Evolutionary conservation across 2,888 invertebrate species (phyloP), one percentile per base, ranked within the genome.

Genomic region (Callyntrura sp.): DNA sequence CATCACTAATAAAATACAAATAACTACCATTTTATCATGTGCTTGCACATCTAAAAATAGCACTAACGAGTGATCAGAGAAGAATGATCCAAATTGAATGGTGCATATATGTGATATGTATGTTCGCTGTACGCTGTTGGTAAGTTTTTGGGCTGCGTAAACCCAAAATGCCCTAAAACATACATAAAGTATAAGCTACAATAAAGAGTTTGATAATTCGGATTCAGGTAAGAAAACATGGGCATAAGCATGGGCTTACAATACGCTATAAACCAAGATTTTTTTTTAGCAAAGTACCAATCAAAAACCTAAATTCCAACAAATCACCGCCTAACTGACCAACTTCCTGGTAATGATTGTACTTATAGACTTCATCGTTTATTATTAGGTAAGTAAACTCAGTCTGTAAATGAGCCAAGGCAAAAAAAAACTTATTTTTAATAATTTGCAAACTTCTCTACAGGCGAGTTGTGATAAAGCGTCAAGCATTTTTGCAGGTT

Each of bases 321-420:
- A 25, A 51, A 23, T 0, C 14, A 25, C 23, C 23, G 25, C 23
- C 9, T 9, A 51, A 51, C 48, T 76, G 23, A 48, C 51, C 14
- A 76, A 48, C 17, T 76, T 76, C 73, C 73, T 73, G 45, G 23
- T 73, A 6, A 60, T 17, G 17, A 17, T 43, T 68, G 35, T 62
- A 62, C 25, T 12, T 14, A n/a, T 51, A 57, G 57, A 14, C 25
- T 62, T 62, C 5, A 62, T 25, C 14, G 25, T 62, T 25, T 9
- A 57, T 6, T 1, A n/a, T 25, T 23, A n/a, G n/a, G 23, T 62
- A 14, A 62, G 14, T 62, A 28, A 60, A 62, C 25, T 5, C 20
- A 8, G 9, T 12, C 9, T 62, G 25, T 25, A 28, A 14, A 57
- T 17, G 17, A 14, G 17, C 57, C 17, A n/a, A n/a, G 17, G 57